Base-by-base conservation (phyloP, 2,888 invertebrate species). In the Polyploca ridens region DNA sequence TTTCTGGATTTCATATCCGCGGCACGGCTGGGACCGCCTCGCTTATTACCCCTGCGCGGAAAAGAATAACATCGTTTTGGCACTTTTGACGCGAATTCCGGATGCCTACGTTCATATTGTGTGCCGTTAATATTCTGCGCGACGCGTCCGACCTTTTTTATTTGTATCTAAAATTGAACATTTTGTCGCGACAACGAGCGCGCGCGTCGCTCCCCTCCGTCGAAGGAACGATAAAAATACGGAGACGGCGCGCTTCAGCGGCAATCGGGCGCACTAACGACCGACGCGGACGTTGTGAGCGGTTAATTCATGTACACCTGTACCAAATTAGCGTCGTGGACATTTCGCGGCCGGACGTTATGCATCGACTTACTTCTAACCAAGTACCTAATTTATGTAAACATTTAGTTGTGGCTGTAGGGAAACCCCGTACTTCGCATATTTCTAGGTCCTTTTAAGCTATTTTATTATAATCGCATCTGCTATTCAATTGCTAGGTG, bases 121-220 rank as follows among this genome's bases (percentile, higher is more conserved):
- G 88, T 13, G 41, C 92, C 89, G 93, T 94, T 94, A 94, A 93
- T 93, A 94, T 93, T 93, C 94, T 86, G 90, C 78, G 86, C 92
- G 83, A 85, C 86, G 90, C 91, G 92, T 93, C 92, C 90, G 92
- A 92, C 93, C 94, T 94, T 93, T 94, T 94, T 93, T 93, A 93
- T 94, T 94, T 93, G 93, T 93, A 93, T 93, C 93, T 91, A 93
- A 93, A 94, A 93, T 93, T 93, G 93, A 91, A 93, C 93, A 92
- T 93, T 94, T 93, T 93, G 94, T 93, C 87, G 92, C 88, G 89
- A 90, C 91, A 90, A 91, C 90, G 93, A 89, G 90, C 89, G 87
- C 84, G 83, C 82, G 87, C 87, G 84, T 79, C 79, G 81, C 80
- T 85, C 89, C 89, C 90, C 87, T 88, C 81, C 80, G 83, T 75